A percentile compares a stretch with the other conserved stretches of the same genome.
These are phyloP conservation scores for Alces alces DNA, from an alignment of 2,113 vertebrate genomes.

Conservation along the genomic window DNA sequence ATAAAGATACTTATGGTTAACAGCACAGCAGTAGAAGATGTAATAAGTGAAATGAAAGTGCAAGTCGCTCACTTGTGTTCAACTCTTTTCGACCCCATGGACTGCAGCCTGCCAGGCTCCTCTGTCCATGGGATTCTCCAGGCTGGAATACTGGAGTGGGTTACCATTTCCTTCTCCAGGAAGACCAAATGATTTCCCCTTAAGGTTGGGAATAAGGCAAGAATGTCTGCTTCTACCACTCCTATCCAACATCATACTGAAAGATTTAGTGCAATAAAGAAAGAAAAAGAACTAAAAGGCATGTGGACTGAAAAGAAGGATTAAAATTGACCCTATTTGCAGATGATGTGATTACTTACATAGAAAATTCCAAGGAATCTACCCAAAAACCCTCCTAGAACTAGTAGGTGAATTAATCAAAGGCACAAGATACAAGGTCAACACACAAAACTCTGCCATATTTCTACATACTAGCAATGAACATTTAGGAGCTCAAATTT, in stretches of 20 bases:
- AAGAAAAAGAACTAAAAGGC: neutral
- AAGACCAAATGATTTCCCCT: neutral
- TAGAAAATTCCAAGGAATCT: neutral
- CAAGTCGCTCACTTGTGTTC: fast-evolving
- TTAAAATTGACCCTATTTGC: neutral
- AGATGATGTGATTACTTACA: neutral
- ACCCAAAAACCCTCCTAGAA: neutral
- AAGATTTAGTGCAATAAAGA: neutral
- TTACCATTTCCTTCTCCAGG: neutral
- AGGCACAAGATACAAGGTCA: neutral
- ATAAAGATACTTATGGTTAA: neutral
- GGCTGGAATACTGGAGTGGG: neutral
- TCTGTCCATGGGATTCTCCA: neutral
- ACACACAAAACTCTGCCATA: neutral
- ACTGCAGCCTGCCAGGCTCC: neutral
- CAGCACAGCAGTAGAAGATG: neutral
- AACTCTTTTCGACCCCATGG: neutral
- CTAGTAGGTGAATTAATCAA: neutral
- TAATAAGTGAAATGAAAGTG: neutral
- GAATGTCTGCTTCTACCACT: neutral
- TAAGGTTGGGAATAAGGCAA: neutral
- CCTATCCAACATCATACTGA: neutral
- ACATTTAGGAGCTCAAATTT: neutral
- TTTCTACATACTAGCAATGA: neutral
- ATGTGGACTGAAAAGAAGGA: neutral